A percentile compares a stretch with the other conserved stretches of the same genome.
Conservation (phyloP, 2,888 invertebrate species). For the Actias luna region DNA sequence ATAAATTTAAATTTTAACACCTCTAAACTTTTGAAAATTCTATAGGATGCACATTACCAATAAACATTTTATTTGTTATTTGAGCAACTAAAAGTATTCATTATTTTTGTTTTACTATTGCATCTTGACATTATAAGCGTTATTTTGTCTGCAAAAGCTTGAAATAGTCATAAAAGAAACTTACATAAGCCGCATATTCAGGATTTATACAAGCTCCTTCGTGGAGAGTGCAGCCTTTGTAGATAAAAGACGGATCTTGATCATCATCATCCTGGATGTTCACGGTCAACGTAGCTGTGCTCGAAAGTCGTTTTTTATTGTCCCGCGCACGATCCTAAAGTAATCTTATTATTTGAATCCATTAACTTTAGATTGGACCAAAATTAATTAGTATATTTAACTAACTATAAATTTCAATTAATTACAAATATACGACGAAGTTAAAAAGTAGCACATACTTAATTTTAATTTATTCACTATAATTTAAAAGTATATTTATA, state of each 20-base stretch:
- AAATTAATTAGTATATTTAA: neutral
- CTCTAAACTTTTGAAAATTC: neutral
- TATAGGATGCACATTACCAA: neutral
- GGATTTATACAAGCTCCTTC: constrained; percentile 94
- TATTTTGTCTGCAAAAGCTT: neutral
- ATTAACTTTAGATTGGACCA: neutral
- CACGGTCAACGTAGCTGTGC: constrained; percentile 92
- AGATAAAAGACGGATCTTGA: constrained; percentile 94
- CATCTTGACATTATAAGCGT: neutral
- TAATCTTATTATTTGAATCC: neutral
- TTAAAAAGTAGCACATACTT: too few species aligned
- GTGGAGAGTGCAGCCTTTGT: constrained; percentile 90
- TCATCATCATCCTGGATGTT: constrained; percentile 95
- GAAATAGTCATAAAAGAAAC: constrained; percentile 39
- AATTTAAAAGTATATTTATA: too few species aligned
- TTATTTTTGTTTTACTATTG: neutral
- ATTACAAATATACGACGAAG: too few species aligned
- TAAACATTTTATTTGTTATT: neutral
- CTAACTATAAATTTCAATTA: neutral
- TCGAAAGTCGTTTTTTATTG: constrained; percentile 87
- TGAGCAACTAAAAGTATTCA: neutral
- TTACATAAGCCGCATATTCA: constrained; percentile 91
- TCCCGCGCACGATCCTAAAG: constrained; percentile 92
- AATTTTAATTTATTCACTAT: too few species aligned
- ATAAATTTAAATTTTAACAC: neutral